Base-by-base conservation (phyloP, 2,888 invertebrate species). In the Hyppa rectilinea region DNA sequence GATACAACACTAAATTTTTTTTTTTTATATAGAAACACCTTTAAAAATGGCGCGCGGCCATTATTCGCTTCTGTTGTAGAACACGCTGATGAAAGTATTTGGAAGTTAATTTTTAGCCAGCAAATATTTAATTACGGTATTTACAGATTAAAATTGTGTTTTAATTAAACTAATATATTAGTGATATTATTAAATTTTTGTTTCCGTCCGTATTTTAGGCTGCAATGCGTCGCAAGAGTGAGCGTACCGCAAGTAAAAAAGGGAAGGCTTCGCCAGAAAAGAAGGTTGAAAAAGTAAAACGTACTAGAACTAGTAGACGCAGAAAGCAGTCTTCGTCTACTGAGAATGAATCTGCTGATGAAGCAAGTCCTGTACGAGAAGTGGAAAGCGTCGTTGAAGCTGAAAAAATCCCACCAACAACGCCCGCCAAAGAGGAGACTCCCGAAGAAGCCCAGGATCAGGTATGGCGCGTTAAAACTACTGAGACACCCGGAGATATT, bases 211-310 rank as follows among this genome's bases (percentile, higher is more conserved):
- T 72, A 72, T 88, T 90, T 77, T 76, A 91, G 89, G 78, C 78
- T 81, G 89, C 68, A 83, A 98, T 98, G 98, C 97, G 98, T 91
- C 97, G 98, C 85, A 97, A 97, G 94, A 98, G 97, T 92, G 97
- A 98, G 96, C 94, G 97, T 96, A 90, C 96, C 96, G 89, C 94
- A 64, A 89, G 75, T 88, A 97, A 97, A 89, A 97, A 97, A 91
- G 92, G 96, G 10, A 97, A 97, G 90, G 91, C 96, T 87, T 96
- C 97, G 58, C 97, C 97, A 52, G 97, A 97, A 78, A 97, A 97
- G 88, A 96, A 96, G 81, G 73, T 93, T 47, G 97, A 96, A 71
- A 97, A 96, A 85, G 90, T 91, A 61, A 97, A 96, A 83, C 96
- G 95, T 64, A 96, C 95, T 75, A 96, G 95, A 86, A 96, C 96